Evolutionary conservation across 2,113 vertebrate species (phyloP), one percentile per base, ranked within the genome.

Genomic region (Prunella himalayana): DNA sequence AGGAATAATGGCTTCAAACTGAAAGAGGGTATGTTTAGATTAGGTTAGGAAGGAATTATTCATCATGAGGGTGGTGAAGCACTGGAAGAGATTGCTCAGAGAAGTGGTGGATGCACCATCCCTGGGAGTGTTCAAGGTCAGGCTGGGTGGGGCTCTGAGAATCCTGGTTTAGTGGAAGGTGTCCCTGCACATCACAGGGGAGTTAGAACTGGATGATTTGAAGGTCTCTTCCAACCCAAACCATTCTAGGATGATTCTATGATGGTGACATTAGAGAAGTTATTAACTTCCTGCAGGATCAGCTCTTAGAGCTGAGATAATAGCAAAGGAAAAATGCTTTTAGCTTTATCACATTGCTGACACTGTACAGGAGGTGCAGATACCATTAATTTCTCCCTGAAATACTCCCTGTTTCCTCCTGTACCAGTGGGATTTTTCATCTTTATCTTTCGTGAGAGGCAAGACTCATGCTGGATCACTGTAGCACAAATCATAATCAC

Each of bases 111-210:
- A 15, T 68, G 41, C 8, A 16, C 21, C 35, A 31, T 18, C 10
- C 35, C 30, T 35, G 25, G n/a, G 25, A 69, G 3, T 16, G n/a
- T 30, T 35, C 25, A 35, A 23, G 10, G 21, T 18, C 63, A 82
- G 63, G 30, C 10, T 61, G 63, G 21, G 42, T 54, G 21, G 41
- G 23, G 35, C 21, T 76, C 54, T 63, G 63, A 54, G 31, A 35
- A 37, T 49, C 41, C 41, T 61, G 54, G 12, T 35, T 54, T 14
- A 28, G 21, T 41, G 41, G 14, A 54, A 47, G 10, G 14, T 35
- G 30, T 61, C n/a, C 18, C 30, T 61, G 17, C 18, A 7, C 47
- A 47, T 11, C 0, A 0, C 25, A 47, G 12, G 10, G 15, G 25
- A 47, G n/a, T 4, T 27, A 22, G 35, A 41, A 63, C 15, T 31